phyloP scores from a whole-genome alignment of 2,113 vertebrate genomes.

The Rallus limicola region DNA sequence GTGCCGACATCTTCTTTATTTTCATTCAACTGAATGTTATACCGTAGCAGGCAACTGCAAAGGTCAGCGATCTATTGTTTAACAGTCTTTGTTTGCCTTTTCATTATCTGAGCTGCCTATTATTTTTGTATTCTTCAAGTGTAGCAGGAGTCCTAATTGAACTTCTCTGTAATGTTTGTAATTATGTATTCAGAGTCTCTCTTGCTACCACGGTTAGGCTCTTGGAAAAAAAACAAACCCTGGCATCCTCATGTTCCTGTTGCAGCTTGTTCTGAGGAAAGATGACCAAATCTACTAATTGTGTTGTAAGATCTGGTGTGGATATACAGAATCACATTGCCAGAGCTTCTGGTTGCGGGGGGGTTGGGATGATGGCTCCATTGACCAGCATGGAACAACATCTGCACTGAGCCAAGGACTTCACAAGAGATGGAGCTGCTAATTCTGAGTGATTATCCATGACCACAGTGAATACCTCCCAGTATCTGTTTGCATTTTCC shows the following conservation, averaged over 20 bases:
- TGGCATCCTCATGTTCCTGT: not conserved
- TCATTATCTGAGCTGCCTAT: not conserved
- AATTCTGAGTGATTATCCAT: not conserved
- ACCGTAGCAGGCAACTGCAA: not conserved
- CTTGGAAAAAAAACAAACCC: not conserved
- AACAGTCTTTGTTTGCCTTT: not conserved
- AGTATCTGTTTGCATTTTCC: not conserved
- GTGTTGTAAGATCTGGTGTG: not conserved
- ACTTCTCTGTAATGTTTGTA: not conserved
- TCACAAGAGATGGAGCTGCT: not conserved
- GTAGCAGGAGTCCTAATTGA: not conserved
- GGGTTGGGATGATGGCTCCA: not conserved
- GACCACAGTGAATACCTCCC: not conserved
- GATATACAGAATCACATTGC: not conserved
- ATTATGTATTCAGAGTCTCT: not conserved
- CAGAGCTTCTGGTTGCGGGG: not conserved
- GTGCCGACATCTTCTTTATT: not conserved
- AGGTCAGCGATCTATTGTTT: not conserved
- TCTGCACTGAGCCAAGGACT: not conserved
- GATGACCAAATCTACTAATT: not conserved
- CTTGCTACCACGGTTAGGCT: not conserved
- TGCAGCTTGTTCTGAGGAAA: not conserved
- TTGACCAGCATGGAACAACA: not conserved
- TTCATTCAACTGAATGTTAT: not conserved
- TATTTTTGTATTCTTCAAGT: not conserved